Evolutionary conservation across 2,113 vertebrate species (phyloP), one percentile per base, ranked within the genome.

Genomic region (Meriones unguiculatus): DNA sequence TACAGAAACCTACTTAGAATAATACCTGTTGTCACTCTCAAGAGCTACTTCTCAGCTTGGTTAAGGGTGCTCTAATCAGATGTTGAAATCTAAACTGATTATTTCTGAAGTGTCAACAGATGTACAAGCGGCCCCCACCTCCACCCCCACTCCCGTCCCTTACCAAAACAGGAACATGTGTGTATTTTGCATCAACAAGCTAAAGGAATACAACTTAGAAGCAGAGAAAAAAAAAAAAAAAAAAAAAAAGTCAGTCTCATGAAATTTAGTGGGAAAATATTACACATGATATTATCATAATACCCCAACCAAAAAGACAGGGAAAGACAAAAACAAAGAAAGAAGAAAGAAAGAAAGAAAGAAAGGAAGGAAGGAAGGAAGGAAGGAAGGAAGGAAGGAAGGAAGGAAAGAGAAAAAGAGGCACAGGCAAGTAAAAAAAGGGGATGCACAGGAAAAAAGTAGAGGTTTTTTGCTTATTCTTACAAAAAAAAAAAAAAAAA

Each of bases 51-150:
- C 98, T 96, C 94, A 81, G 95, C 97, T 98, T 98, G 98, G 98
- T 98, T 97, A 98, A 95, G 98, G 97, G 93, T 97, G 92, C 76
- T 75, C 94, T 98, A 98, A 99, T 98, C 98, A 98, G 95, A 97
- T 98, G 98, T 82, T 98, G 98, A 98, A 98, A 98, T 98, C 98
- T 98, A 98, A 98, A 98, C 98, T 98, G 98, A 98, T 98, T 98
- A 98, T 97, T 98, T 98, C 98, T 98, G 98, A 99, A 98, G 98
- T 98, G 97, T 97, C 97, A 96, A 98, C 98, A 98, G 98, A 98
- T 98, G 98, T 96, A 97, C 94, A 97, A 76, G 94, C 76, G 38
- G 13, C 59, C 59, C 81, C 80, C 57, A 62, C 57, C 24, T 41
- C 80, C 52, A n/a, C 59, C 24, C 12, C 57, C 52, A 28, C 38